Evolutionary conservation across 2,797 vertebrate genomes (phyloP).

Genomic region (Buphagus erythrorhynchus): DNA sequence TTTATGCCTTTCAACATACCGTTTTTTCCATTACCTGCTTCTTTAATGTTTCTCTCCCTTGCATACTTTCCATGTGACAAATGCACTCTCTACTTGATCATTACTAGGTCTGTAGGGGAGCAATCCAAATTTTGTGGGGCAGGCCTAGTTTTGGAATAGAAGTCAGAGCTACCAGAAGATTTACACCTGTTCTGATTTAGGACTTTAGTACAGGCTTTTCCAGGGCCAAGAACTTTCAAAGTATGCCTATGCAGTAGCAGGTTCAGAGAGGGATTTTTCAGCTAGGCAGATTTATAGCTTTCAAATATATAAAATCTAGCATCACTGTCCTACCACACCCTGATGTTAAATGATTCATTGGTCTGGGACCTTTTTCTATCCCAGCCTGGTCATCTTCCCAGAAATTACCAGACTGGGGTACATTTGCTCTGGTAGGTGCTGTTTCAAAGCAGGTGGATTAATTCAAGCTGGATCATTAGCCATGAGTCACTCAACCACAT

Average conservation of each 20-base stretch:
- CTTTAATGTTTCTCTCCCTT: not conserved
- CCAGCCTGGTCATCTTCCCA: not conserved
- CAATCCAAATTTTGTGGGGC: not conserved
- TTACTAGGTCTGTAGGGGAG: not conserved
- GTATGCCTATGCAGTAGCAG: not conserved
- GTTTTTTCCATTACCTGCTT: conserved; percentile 14
- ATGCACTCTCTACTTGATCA: not conserved
- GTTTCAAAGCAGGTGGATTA: not conserved
- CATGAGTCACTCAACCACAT: not conserved
- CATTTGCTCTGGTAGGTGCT: not conserved
- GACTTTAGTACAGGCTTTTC: not conserved
- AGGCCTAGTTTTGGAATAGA: not conserved
- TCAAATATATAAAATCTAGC: not conserved
- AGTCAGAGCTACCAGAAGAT: conserved; percentile 10
- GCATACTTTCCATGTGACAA: not conserved
- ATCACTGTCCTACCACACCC: not conserved
- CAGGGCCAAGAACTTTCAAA: not conserved
- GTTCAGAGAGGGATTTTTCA: not conserved
- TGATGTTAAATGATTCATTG: not conserved
- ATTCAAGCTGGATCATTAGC: not conserved
- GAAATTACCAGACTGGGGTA: not conserved
- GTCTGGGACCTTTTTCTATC: not conserved
- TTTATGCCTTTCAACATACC: not conserved
- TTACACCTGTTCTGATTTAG: conserved; percentile 15
- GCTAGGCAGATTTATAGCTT: not conserved